Conservation (phyloP, 1,140 invertebrate species). For the Rhagoletis pomonella region DNA sequence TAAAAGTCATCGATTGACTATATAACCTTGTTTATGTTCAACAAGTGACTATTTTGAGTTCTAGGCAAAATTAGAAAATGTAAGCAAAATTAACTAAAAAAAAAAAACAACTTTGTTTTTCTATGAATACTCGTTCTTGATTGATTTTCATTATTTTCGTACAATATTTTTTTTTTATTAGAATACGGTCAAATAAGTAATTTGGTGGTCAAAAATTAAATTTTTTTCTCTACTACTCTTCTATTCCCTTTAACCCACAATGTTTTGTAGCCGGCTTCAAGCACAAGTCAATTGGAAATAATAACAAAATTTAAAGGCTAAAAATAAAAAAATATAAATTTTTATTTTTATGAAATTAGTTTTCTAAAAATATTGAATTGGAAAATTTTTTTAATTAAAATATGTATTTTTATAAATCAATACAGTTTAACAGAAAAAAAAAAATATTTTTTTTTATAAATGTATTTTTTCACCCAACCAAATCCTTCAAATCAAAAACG, state of each 20-base stretch:
- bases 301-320: conserved; percentile 30
- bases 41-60: too few relatives aligned
- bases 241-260: neutral
- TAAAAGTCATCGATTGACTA: too few relatives aligned
- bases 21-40: too few relatives aligned
- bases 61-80: too few relatives aligned
- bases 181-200: conserved; percentile 2
- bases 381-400: neutral
- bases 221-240: conserved; percentile 28
- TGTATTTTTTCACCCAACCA: neutral
- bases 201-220: neutral
- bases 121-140: neutral
- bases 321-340: neutral
- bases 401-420: neutral
- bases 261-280: conserved; percentile 56
- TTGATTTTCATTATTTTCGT: conserved; percentile 3
- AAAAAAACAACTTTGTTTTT: neutral
- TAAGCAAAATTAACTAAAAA: neutral
- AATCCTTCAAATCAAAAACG: neutral
- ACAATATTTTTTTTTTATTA: conserved; percentile 3
- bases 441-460: neutral
- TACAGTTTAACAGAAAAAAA: too few relatives aligned
- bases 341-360: conserved; percentile 28
- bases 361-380: neutral
- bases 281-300: conserved; percentile 55